phyloP scores from a whole-genome alignment of 2,888 invertebrate genomes.

The Leptinotarsa tumamoca region DNA sequence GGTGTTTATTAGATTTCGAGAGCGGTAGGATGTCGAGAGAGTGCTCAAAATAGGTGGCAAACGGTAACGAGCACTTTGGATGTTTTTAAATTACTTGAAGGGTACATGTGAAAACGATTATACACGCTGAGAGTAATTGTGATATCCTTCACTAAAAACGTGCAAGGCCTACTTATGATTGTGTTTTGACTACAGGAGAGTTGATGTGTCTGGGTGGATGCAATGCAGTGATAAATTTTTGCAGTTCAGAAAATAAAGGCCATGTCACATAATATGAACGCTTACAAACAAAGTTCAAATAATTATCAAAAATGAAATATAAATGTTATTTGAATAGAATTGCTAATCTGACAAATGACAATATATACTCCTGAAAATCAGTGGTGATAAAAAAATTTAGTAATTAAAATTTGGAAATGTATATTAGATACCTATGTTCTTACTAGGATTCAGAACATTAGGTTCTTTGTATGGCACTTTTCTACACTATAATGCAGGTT shows the following conservation, averaged over 20 bases:
- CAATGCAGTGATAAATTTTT: background rate
- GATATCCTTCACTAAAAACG: conserved; percentile 22
- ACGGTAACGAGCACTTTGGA: conserved; percentile 42
- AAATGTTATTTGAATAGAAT: no score
- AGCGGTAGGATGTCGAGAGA: conserved; percentile 29
- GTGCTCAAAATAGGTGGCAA: conserved; percentile 40
- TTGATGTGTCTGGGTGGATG: conserved; percentile 7
- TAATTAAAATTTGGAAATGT: no score
- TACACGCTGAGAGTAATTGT: conserved; percentile 19
- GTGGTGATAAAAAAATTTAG: no score
- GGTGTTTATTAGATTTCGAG: conserved; percentile 50
- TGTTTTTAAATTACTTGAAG: conserved; percentile 41
- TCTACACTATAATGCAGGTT: no score
- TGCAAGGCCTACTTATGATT: conserved; percentile 2
- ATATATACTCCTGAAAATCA: no score
- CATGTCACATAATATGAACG: background rate
- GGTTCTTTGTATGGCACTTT: no score
- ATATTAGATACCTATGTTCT: no score
- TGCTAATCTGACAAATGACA: no score
- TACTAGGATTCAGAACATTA: no score
- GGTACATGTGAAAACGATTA: conserved; percentile 39
- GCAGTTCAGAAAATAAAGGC: background rate
- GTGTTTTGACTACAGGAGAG: conserved; percentile 21
- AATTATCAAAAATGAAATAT: no score
- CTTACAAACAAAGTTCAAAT: no score